phyloP scores from a whole-genome alignment of 2,888 invertebrate genomes.

The Malacosoma neustria region DNA sequence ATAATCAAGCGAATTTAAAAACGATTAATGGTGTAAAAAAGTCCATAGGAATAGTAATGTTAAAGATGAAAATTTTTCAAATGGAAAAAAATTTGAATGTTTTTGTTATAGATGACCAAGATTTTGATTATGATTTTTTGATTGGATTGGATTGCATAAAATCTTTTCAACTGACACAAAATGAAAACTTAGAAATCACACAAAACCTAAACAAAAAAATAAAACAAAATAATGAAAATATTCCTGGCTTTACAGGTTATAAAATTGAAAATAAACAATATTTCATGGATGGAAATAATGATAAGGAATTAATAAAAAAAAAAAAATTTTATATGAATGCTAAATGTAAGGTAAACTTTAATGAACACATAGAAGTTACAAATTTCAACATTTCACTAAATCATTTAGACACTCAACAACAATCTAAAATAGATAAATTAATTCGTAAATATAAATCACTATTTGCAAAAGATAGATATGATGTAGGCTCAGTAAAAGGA shows the following conservation, averaged over 20 bases:
- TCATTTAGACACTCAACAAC: too few relatives aligned
- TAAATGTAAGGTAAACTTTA: conserved; percentile 9
- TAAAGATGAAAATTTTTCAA: conserved; percentile 1
- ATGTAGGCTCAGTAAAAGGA: conserved; percentile 8
- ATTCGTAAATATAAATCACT: too few relatives aligned
- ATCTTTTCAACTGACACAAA: conserved; percentile 4
- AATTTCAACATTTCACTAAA: conserved; percentile 10
- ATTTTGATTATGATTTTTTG: conserved; percentile 9
- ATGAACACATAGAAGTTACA: conserved; percentile 11
- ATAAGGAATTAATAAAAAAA: too few relatives aligned
- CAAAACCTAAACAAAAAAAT: conserved; percentile 7
- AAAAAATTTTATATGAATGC: too few relatives aligned
- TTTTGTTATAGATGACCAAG: conserved; percentile 3
- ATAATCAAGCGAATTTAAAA: conserved; percentile 3
- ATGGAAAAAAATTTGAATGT: conserved; percentile 3
- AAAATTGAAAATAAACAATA: too few relatives aligned
- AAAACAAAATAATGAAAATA: conserved; percentile 1
- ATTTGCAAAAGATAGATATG: conserved; percentile 12
- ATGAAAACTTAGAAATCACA: conserved; percentile 4
- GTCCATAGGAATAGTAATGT: too few relatives aligned
- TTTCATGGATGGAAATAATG: too few relatives aligned
- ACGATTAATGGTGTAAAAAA: conserved; percentile 4
- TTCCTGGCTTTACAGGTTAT: background rate
- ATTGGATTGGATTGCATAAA: conserved; percentile 9
- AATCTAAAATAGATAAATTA: too few relatives aligned